Evolutionary conservation across 2,113 vertebrate species (phyloP), one percentile per base, ranked within the genome.

Genomic region (Chaenogobius annularis): DNA sequence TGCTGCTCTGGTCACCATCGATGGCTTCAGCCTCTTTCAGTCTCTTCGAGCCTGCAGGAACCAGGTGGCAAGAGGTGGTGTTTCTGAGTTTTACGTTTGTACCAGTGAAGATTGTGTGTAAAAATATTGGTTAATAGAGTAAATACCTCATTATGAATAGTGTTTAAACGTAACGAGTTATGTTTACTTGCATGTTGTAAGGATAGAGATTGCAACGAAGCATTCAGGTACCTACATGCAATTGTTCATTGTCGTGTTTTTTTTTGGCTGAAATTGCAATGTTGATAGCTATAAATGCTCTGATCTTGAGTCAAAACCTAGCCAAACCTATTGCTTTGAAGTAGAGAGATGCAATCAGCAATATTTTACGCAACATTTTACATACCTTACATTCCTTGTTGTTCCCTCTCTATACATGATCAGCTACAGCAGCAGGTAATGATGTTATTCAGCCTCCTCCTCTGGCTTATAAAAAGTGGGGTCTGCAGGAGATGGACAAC

Each of bases 21-120:
- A 99, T 75, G 98, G 98, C 72, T 99, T 99, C 91, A 99, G 97
- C 83, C 96, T 99, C 80, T 99, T 98, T 78, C 98, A 99, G 86
- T 98, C 98, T 47, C 94, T 99, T 47, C 95, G 98, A 62, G 97
- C 97, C 0, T 99, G 98, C 92, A 94, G 97, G 87, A 99, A 99
- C 92, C 98, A 99, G 88, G 97, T 98, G 65, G 98, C 98, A 17
- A 94, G 96, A 98, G 98, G 97, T 98, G 93, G 0, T 10, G 26
- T 13, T 35, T 61, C 14, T 58, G 22, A 50, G 44, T 22, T 6
- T 7, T 35, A 40, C 7, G 13, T 44, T 44, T 46, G 7, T 43
- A 10, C 9, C 11, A 44, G 8, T 20, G 23, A 47, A 50, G 6
- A 19, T 50, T n/a, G 19, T 37, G 19, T 37, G 31, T 64, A 5